Conservation (phyloP, 2,797 vertebrate genomes). For the Yasuhikotakia modesta region DNA sequence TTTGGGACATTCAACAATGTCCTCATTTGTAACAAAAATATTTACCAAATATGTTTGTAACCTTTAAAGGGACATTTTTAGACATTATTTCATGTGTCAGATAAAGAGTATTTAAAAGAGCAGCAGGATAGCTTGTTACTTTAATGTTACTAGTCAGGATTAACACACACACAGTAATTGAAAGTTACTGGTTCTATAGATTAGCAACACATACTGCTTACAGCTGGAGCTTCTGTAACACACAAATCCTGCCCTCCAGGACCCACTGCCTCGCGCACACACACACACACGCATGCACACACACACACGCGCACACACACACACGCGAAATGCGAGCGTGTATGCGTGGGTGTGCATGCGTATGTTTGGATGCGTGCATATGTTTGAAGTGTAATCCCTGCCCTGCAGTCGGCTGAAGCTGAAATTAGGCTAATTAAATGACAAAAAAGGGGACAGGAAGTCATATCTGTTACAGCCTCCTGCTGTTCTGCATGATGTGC, state of each 20-base stretch:
- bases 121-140: too few relatives aligned
- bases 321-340: constrained; percentile 14
- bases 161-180: background rate
- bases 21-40: too few relatives aligned
- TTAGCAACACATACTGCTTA: background rate
- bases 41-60: too few relatives aligned
- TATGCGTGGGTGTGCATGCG: constrained; percentile 3
- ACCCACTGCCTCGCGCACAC: background rate
- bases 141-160: too few relatives aligned
- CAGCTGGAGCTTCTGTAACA: background rate
- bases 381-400: constrained; percentile 60
- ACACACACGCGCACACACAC: constrained; percentile 18
- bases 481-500: constrained; percentile 67
- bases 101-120: too few relatives aligned
- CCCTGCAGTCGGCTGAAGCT: constrained; percentile 61
- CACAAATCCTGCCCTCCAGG: background rate
- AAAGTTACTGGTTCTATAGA: background rate
- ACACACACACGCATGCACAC: background rate
- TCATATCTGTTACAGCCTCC: constrained; percentile 69
- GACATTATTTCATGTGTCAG: too few relatives aligned
- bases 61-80: background rate
- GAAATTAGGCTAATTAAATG: constrained; percentile 73
- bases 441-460: constrained; percentile 72
- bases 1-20: too few relatives aligned
- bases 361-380: constrained; percentile 46